phyloP scores from a whole-genome alignment of 2,888 invertebrate species.

The Hipparchia sbordonii region DNA sequence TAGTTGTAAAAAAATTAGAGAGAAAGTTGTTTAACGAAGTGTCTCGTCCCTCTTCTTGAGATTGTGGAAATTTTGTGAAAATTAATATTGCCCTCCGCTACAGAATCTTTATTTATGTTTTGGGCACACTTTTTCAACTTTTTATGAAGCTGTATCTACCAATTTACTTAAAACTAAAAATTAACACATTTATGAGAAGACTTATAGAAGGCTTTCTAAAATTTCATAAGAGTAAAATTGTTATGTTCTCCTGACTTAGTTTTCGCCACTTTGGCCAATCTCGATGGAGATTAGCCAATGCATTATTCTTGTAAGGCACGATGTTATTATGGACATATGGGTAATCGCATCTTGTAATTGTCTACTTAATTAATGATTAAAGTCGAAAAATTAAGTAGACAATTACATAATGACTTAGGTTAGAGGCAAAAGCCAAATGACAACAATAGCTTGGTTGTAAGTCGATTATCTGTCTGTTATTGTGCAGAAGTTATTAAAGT shows the following conservation, averaged over 20 bases:
- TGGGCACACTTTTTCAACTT: not conserved
- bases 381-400: too few relatives aligned
- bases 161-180: not conserved
- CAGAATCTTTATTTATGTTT: constrained; percentile 13
- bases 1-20: constrained; percentile 11
- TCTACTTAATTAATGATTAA: too few relatives aligned
- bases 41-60: not conserved
- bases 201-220: not conserved
- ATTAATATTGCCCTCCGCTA: constrained; percentile 1
- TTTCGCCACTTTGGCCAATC: not conserved
- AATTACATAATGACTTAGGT: too few relatives aligned
- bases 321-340: too few relatives aligned
- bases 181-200: not conserved
- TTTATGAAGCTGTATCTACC: constrained; percentile 3
- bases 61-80: constrained; percentile 12
- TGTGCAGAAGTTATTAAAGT: too few relatives aligned
- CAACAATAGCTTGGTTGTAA: too few relatives aligned
- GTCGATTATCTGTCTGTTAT: too few relatives aligned
- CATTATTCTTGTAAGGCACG: too few relatives aligned
- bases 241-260: not conserved
- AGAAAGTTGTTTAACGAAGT: constrained; percentile 11
- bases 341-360: too few relatives aligned
- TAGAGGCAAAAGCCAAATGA: too few relatives aligned
- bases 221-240: not conserved
- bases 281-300: not conserved